phyloP scores from a whole-genome alignment of 2,888 invertebrate genomes.

The Lithophane semibrunnea region DNA sequence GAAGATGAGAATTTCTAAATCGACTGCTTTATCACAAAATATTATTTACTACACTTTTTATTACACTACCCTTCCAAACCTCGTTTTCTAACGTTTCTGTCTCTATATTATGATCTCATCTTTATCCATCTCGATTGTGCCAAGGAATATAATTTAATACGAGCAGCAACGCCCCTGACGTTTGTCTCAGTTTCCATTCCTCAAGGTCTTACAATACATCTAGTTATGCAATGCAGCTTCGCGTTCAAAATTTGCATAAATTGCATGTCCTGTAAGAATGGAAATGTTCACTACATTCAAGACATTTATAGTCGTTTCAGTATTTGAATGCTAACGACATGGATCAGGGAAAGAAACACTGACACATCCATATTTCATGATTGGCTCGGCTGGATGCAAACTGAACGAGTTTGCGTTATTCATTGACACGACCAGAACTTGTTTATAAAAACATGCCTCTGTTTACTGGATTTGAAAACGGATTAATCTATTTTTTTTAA shows the following conservation, averaged over 20 bases:
- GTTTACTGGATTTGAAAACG: neutral
- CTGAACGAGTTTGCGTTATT: conserved; percentile 34
- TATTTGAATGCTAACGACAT: conserved; percentile 4
- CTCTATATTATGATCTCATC: neutral
- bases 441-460: conserved; percentile 15
- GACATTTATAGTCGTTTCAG: conserved; percentile 14
- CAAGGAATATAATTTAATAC: conserved; percentile 15
- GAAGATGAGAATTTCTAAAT: too few species aligned
- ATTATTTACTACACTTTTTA: too few species aligned
- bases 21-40: neutral
- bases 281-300: conserved; percentile 23
- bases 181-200: neutral
- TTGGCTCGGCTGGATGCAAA: conserved; percentile 7
- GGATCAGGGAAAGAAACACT: conserved; percentile 17
- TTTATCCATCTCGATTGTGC: neutral
- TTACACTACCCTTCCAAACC: neutral
- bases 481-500: neutral
- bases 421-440: conserved; percentile 9
- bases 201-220: conserved; percentile 4
- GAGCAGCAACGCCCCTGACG: neutral
- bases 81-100: neutral
- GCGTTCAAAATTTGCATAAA: conserved; percentile 33
- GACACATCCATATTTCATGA: conserved; percentile 45
- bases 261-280: conserved; percentile 17
- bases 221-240: conserved; percentile 13